Evolutionary conservation across 2,113 vertebrate genomes (phyloP).

Genomic region (Peromyscus leucopus): DNA sequence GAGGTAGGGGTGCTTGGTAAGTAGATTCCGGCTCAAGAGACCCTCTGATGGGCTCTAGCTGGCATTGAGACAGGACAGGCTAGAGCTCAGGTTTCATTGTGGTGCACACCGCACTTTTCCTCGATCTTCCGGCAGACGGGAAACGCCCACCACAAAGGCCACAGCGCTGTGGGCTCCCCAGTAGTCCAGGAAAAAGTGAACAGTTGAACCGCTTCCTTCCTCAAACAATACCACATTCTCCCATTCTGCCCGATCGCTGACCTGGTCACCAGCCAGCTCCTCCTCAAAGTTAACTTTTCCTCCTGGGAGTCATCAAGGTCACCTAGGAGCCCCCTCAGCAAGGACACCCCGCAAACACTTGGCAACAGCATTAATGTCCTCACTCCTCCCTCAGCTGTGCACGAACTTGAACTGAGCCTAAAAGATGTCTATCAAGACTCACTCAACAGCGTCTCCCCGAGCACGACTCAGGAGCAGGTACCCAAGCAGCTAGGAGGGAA

Average conservation of each 20-base stretch:
- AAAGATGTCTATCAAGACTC: not conserved
- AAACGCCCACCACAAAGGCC: not conserved
- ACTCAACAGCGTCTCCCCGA: not conserved
- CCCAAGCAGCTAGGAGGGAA: not conserved
- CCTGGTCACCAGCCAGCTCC: not conserved
- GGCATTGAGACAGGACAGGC: not conserved
- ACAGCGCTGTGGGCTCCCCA: not conserved
- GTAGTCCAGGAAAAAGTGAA: not conserved
- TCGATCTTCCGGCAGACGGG: not conserved
- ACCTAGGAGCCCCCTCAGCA: not conserved
- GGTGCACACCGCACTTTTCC: accelerated
- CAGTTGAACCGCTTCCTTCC: not conserved
- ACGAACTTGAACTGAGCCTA: not conserved
- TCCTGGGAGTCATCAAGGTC: not conserved
- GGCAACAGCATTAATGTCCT: not conserved
- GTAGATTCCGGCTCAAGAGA: not conserved
- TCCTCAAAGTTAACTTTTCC: slow-evolving; percentile 11
- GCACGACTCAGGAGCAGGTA: too few relatives aligned
- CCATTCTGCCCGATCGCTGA: not conserved
- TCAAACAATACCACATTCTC: not conserved
- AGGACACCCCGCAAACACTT: not conserved
- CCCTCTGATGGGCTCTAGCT: not conserved
- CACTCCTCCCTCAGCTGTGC: not conserved
- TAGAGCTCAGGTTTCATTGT: not conserved
- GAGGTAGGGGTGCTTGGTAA: not conserved